phyloP scores from a whole-genome alignment of 2,797 vertebrate species.

The Alectoris magna region DNA sequence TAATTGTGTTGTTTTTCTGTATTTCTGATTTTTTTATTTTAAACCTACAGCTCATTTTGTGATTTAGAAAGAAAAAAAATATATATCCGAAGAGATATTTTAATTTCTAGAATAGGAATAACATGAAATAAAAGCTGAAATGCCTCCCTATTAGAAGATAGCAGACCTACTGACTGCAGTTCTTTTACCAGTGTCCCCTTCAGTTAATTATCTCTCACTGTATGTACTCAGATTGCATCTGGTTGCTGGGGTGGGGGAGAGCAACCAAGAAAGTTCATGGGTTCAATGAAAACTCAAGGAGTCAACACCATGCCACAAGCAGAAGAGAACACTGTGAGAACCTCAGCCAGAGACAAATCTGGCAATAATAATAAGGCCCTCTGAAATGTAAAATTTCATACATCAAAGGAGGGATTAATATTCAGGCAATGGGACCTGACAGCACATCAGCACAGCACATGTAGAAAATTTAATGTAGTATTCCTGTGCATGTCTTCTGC shows the following conservation, averaged over 20 bases:
- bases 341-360: not conserved
- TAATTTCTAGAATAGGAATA: not conserved
- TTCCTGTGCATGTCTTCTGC: conserved; percentile 9
- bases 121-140: conserved; percentile 2
- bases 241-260: not conserved
- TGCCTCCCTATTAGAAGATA: not conserved
- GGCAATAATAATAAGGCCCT: conserved; percentile 14
- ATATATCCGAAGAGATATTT: not conserved
- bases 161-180: not conserved
- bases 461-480: not conserved
- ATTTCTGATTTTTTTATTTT: not conserved
- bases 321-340: not conserved
- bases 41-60: not conserved
- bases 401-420: conserved; percentile 36
- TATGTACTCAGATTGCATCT: not conserved
- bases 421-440: conserved; percentile 24
- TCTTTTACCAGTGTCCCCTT: not conserved
- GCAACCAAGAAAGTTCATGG: not conserved
- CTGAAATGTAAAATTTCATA: conserved; percentile 33
- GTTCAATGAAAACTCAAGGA: not conserved
- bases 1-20: not conserved
- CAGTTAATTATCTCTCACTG: not conserved
- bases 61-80: not conserved
- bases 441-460: conserved; percentile 28
- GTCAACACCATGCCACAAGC: not conserved